These are phyloP conservation scores for Telmatherina bonti DNA, from an alignment of 2,797 vertebrate species.

Conservation along the genomic window DNA sequence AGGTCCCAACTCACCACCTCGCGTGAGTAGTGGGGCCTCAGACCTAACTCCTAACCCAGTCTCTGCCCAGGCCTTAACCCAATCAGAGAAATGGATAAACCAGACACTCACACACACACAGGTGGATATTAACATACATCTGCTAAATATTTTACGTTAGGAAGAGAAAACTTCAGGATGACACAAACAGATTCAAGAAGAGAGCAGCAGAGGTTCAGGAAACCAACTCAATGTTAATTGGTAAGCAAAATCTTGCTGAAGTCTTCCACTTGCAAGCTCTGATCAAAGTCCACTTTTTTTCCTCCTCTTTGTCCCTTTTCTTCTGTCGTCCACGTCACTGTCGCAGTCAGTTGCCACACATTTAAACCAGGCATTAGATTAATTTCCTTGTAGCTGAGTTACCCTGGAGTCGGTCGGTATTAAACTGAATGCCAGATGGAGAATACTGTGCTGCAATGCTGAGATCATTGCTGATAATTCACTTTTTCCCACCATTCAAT, in stretches of 20 bases:
- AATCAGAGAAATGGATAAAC: conserved; percentile 74
- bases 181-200: conserved; percentile 40
- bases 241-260: not conserved
- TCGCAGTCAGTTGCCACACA: conserved; percentile 44
- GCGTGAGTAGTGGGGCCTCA: conserved; percentile 59
- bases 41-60: conserved; percentile 38
- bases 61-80: conserved; percentile 60
- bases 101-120: conserved; percentile 73
- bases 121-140: conserved; percentile 76
- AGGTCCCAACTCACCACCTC: conserved; percentile 77
- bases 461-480: conserved; percentile 83
- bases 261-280: conserved; percentile 12
- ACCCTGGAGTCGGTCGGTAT: conserved; percentile 56
- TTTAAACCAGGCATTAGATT: conserved; percentile 71
- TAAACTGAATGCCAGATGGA: conserved; percentile 76
- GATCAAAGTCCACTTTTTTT: conserved; percentile 16
- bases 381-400: conserved; percentile 75
- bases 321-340: conserved; percentile 16
- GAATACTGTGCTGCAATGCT: conserved; percentile 55
- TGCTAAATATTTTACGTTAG: conserved; percentile 57
- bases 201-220: conserved; percentile 23
- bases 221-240: conserved; percentile 21
- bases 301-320: conserved; percentile 13
- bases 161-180: conserved; percentile 35
- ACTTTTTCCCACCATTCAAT: conserved; percentile 75